Conservation (phyloP, 2,113 vertebrate species). For the Lampris megalopsis region DNA sequence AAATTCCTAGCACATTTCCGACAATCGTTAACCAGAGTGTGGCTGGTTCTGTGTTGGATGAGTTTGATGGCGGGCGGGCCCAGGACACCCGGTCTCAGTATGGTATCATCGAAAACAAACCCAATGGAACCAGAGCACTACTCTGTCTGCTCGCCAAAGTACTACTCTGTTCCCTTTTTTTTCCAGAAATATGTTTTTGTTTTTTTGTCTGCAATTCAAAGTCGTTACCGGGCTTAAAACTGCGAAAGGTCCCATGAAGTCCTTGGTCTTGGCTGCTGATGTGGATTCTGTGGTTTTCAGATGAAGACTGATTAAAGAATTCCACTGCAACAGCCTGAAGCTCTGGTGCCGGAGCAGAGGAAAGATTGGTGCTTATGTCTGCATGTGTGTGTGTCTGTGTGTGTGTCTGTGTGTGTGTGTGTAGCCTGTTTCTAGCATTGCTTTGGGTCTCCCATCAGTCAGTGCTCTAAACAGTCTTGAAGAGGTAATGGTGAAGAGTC, state of each 20-base stretch:
- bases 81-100: no score
- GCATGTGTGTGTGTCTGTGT: slow-evolving; percentile 5
- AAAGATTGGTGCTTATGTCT: slow-evolving; percentile 16
- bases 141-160: no score
- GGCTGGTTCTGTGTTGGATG: not conserved
- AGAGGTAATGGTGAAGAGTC: no score
- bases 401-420: slow-evolving; percentile 2
- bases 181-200: no score
- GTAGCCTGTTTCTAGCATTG: not conserved
- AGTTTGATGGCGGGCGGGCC: no score
- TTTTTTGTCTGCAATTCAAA: no score
- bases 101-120: not conserved
- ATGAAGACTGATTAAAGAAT: not conserved
- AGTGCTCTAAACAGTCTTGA: not conserved
- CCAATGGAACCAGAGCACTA: no score
- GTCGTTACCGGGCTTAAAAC: no score
- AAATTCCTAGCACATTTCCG: not conserved
- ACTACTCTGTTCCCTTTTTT: no score
- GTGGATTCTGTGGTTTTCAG: not conserved
- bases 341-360: not conserved
- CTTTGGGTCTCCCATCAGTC: not conserved
- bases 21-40: not conserved
- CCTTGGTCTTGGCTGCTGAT: not conserved
- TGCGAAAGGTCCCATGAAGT: no score
- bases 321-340: not conserved